Base-by-base conservation (phyloP, 92 coral and sea anemone genomes). In the Palythoa caribaeorum region DNA sequence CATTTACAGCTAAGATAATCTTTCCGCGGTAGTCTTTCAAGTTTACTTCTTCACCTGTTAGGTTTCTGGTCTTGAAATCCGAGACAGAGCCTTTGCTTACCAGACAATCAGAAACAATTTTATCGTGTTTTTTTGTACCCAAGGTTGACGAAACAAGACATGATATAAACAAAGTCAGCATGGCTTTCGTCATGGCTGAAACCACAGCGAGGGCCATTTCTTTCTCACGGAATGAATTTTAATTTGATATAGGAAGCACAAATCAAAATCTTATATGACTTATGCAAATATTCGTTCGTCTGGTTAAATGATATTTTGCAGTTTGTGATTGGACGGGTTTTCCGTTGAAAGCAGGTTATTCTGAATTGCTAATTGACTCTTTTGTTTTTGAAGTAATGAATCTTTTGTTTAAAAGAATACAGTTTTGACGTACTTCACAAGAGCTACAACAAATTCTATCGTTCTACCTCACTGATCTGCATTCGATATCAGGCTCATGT, bases 1-100 rank as follows among this genome's bases (percentile, higher is more conserved):
- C 96, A 60, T 95, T 95, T 0, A 91, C 85, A 5, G 86, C 80
- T 51, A 95, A 88, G 12, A 88, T 59, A 47, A 95, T 83, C n/a
- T 86, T 70, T n/a, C 92, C 92, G 80, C 87, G 54, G 80, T 81
- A 95, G 11, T 62, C 51, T 7, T 48, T 60, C 84, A 94, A 72
- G 20, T 89, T 44, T 3, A 87, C 73, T 10, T 48, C 54, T 11
- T 74, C 19, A 48, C 93, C 93, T 55, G 89, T 47, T 57, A 95
- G 12, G 47, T 77, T 83, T 71, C 84, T 84, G 59, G 91, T 79
- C 14, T 60, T 66, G 38, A 91, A 91, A 80, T 85, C 87, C 80
- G 84, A 89, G 71, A 95, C 54, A 6, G 95, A 87, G 1, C 19
- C 40, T 8, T 5, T 63, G 9, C 63, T 63, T 21, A 5, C 10